phyloP scores from a whole-genome alignment of 2,797 vertebrate genomes.

The Enteromius radiatus region DNA sequence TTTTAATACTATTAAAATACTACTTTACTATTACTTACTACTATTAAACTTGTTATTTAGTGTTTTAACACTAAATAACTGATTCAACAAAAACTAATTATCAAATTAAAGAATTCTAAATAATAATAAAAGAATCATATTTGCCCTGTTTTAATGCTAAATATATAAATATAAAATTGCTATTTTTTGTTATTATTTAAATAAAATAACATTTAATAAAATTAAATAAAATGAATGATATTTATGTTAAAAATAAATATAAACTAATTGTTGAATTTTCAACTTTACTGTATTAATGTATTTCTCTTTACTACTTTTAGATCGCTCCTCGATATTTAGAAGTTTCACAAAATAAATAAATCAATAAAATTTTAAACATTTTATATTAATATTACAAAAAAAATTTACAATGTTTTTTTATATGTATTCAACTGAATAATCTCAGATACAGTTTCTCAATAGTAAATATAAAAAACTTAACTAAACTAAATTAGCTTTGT shows the following conservation, averaged over 20 bases:
- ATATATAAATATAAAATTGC: neutral
- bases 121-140: neutral
- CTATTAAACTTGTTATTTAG: too few relatives aligned
- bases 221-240: neutral
- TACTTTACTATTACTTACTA: too few relatives aligned
- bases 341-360: neutral
- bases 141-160: neutral
- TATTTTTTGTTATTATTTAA: too few relatives aligned
- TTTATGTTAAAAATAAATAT: neutral
- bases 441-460: neutral
- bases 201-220: too few relatives aligned
- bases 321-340: too few relatives aligned
- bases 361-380: neutral
- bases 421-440: neutral
- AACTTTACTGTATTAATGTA: neutral
- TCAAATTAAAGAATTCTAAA: neutral
- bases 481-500: neutral
- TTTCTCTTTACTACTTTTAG: neutral
- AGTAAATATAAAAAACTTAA: neutral
- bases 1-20: too few relatives aligned
- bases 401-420: neutral
- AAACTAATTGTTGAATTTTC: neutral
- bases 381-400: neutral
- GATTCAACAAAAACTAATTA: neutral
- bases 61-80: neutral